Evolutionary conservation across 2,888 invertebrate species (phyloP).

Genomic region (Platycheirus albimanus): DNA sequence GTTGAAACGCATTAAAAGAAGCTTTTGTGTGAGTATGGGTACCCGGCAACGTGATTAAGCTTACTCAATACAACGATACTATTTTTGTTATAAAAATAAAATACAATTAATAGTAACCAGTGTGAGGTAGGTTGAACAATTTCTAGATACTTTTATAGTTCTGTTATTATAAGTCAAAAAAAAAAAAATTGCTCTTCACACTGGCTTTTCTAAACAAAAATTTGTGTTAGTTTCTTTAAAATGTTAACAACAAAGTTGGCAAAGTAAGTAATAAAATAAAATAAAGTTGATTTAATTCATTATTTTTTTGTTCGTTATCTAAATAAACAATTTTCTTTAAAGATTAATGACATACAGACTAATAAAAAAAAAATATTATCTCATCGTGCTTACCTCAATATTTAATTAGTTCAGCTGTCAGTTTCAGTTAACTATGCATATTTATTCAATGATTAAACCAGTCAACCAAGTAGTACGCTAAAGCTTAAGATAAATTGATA

Average conservation of each 20-base stretch:
- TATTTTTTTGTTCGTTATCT: neutral
- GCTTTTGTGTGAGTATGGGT: no score
- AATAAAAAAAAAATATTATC: neutral
- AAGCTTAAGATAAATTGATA: neutral
- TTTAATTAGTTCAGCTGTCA: constrained; percentile 22
- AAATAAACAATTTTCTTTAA: neutral
- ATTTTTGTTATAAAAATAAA: no score
- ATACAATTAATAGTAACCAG: no score
- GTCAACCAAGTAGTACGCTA: no score
- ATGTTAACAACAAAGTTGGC: neutral
- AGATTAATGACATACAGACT: neutral
- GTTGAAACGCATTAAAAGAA: no score
- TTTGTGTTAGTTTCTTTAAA: neutral
- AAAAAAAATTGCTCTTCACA: no score
- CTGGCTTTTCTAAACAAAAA: no score
- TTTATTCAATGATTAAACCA: constrained; percentile 1
- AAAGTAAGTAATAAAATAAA: neutral
- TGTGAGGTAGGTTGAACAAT: no score
- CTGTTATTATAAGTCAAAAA: no score
- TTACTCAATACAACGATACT: no score
- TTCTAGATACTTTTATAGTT: no score
- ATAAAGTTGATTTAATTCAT: neutral
- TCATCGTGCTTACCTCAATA: constrained; percentile 3
- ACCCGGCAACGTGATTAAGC: no score
- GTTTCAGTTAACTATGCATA: neutral